Conservation (phyloP, 2,797 vertebrate species). For the Nannoperca australis region DNA sequence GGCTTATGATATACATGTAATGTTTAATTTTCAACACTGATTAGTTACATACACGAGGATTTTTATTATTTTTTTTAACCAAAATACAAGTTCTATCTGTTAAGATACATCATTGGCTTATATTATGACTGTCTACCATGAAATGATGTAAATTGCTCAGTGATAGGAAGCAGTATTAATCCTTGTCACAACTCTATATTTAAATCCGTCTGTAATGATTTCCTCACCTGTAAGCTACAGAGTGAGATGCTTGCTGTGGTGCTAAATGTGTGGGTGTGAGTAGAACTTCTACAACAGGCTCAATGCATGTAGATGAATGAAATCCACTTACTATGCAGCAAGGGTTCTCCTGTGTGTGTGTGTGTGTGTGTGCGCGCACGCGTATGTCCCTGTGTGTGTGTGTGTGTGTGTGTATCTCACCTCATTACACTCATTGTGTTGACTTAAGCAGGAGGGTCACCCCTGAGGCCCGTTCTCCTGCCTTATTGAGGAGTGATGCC, state of each 20-base stretch:
- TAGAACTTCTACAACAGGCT: conserved; percentile 63
- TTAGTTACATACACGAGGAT: not conserved
- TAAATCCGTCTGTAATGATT: conserved; percentile 21
- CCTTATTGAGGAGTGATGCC: conserved; percentile 69
- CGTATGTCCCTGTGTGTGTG: not conserved
- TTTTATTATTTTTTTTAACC: too few relatives aligned
- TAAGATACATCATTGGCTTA: not conserved
- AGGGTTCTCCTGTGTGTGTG: conserved; percentile 52
- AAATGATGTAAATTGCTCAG: not conserved
- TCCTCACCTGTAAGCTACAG: conserved; percentile 56
- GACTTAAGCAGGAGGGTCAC: conserved; percentile 79
- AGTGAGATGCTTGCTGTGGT: conserved; percentile 44
- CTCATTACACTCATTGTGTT: conserved; percentile 81
- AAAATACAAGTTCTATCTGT: not conserved
- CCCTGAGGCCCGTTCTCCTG: conserved; percentile 67
- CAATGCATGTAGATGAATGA: conserved; percentile 79
- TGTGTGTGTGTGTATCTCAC: conserved; percentile 69
- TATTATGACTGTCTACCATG: not conserved
- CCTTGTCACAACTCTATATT: not conserved
- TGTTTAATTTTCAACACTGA: not conserved
- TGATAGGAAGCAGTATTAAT: not conserved
- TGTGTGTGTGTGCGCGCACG: conserved; percentile 30
- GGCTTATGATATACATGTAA: not conserved
- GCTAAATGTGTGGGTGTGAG: conserved; percentile 68
- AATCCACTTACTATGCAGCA: conserved; percentile 78